phyloP scores from a whole-genome alignment of 2,797 vertebrate genomes.

The Peromyscus eremicus region DNA sequence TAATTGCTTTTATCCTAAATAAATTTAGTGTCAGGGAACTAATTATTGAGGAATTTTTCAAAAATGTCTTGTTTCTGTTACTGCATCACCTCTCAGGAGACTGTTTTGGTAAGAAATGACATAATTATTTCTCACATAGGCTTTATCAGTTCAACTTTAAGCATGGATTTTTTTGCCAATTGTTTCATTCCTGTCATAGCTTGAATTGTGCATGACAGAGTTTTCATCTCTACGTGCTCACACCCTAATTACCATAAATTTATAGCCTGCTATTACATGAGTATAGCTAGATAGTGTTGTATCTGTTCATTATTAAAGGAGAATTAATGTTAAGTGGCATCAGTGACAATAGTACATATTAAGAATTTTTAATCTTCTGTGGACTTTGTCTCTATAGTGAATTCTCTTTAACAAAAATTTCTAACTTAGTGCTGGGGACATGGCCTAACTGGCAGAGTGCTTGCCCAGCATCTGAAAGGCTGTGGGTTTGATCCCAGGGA shows the following conservation, averaged over 20 bases:
- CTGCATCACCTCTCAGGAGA: slow-evolving; percentile 91
- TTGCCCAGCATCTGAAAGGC: not conserved
- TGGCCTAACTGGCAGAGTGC: not conserved
- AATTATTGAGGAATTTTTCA: slow-evolving; percentile 77
- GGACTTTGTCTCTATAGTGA: not conserved
- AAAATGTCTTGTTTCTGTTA: slow-evolving; percentile 89
- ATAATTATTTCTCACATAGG: slow-evolving; percentile 68
- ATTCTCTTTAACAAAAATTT: slow-evolving; percentile 46
- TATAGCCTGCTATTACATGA: slow-evolving; percentile 29
- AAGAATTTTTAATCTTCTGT: not conserved
- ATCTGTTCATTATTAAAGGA: slow-evolving; percentile 23
- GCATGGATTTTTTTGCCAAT: slow-evolving; percentile 75
- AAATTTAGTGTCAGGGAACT: slow-evolving; percentile 61
- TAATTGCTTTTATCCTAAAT: slow-evolving; percentile 62
- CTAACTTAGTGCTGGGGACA: not conserved
- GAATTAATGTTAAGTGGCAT: slow-evolving; percentile 36
- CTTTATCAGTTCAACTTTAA: slow-evolving; percentile 72
- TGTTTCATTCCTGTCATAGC: slow-evolving; percentile 65
- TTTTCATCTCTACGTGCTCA: slow-evolving; percentile 66
- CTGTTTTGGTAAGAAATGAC: slow-evolving; percentile 93
- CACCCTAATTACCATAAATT: slow-evolving; percentile 44
- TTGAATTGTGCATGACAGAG: slow-evolving; percentile 64
- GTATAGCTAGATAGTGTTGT: not conserved
- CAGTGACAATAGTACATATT: not conserved
- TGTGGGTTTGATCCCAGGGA: not conserved